phyloP scores from a whole-genome alignment of 2,797 vertebrate genomes.

The Thaleichthys pacificus region DNA sequence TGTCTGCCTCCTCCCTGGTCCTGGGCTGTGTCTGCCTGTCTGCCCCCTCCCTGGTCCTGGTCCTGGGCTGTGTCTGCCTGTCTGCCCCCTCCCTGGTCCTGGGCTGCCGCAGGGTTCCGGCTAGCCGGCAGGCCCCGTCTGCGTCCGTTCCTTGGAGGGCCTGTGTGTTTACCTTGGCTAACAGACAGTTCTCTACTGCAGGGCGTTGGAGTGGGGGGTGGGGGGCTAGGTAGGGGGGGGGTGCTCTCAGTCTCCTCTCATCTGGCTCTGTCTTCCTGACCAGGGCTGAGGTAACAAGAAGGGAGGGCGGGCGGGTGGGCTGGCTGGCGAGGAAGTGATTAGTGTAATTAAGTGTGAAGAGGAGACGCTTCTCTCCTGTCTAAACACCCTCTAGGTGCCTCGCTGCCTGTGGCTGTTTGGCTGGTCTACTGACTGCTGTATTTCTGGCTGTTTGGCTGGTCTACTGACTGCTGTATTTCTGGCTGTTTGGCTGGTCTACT shows the following conservation, averaged over 20 bases:
- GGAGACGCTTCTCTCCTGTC: not conserved
- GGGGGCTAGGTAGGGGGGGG: slow-evolving; percentile 26
- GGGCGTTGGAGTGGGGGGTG: slow-evolving; percentile 28
- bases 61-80: no score
- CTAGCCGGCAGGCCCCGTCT: not conserved
- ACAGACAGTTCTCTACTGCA: slow-evolving; percentile 53
- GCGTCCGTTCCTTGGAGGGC: slow-evolving; percentile 28
- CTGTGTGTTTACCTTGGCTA: slow-evolving; percentile 67
- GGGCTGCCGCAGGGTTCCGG: no score
- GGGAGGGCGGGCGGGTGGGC: slow-evolving; percentile 21
- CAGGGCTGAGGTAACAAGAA: slow-evolving; percentile 54
- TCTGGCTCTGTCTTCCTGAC: slow-evolving; percentile 46
- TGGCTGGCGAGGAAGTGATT: slow-evolving; percentile 50
- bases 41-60: no score
- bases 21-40: not conserved
- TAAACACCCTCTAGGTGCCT: not conserved
- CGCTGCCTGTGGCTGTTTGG: not conserved
- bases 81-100: not conserved
- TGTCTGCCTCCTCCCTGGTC: not conserved
- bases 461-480: no score
- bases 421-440: no score
- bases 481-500: no score
- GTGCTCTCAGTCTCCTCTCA: slow-evolving; percentile 50
- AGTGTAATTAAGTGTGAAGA: slow-evolving; percentile 48
- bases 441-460: no score